phyloP scores from a whole-genome alignment of 2,888 invertebrate species.

The Diploptera punctata region DNA sequence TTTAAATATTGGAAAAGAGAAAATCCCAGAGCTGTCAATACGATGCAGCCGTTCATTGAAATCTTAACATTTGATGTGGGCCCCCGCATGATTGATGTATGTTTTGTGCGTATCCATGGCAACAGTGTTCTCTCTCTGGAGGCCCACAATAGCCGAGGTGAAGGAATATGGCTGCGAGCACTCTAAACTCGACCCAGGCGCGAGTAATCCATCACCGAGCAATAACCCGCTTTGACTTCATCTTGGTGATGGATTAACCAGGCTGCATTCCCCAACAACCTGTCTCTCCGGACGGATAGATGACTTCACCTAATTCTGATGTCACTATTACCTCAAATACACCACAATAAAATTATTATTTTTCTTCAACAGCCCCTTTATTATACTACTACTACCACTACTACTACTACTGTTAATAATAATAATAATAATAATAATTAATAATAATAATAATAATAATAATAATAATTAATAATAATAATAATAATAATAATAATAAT shows the following conservation, averaged over 20 bases:
- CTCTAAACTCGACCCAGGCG: conserved; percentile 14
- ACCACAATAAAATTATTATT: no score
- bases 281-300: conserved; percentile 10
- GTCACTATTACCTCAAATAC: conserved; percentile 7
- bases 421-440: no score
- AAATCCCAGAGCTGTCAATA: background rate
- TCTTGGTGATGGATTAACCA: conserved; percentile 17
- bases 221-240: conserved; percentile 16
- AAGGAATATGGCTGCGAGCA: conserved; percentile 12
- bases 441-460: no score
- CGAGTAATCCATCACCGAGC: conserved; percentile 9
- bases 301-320: conserved; percentile 4
- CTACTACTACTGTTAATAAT: no score
- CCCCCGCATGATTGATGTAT: background rate
- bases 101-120: background rate
- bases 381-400: no score
- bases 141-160: conserved; percentile 13
- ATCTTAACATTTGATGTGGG: background rate
- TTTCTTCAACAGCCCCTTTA: no score
- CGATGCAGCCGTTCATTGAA: conserved; percentile 2
- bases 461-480: no score
- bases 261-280: conserved; percentile 1
- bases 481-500: no score
- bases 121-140: conserved; percentile 3
- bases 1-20: background rate